phyloP scores from a whole-genome alignment of 2,888 invertebrate genomes.

The Clostera curtula region DNA sequence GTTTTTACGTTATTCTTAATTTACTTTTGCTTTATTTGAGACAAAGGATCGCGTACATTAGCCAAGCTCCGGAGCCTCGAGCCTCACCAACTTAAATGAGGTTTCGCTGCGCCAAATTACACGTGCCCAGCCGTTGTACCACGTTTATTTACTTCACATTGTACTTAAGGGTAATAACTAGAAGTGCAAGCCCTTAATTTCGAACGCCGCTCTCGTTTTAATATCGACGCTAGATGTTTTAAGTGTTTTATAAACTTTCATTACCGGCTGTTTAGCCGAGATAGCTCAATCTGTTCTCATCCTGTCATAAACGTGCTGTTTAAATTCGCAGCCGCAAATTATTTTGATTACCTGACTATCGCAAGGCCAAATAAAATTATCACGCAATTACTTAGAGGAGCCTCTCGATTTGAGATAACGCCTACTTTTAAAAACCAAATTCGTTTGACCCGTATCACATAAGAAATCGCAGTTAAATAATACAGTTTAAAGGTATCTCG shows the following conservation, averaged over 20 bases:
- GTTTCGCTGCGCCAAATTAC: constrained; percentile 68
- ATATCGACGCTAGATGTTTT: constrained; percentile 46
- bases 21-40: constrained; percentile 63
- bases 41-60: constrained; percentile 59
- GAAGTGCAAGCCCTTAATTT: constrained; percentile 58
- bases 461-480: no score
- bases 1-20: constrained; percentile 65
- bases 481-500: constrained; percentile 34
- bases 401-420: constrained; percentile 25
- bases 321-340: no score
- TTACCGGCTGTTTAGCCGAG: constrained; percentile 28
- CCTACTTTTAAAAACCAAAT: constrained; percentile 32
- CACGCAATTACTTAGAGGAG: constrained; percentile 22
- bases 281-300: constrained; percentile 23
- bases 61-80: constrained; percentile 48
- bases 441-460: constrained; percentile 30
- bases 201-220: constrained; percentile 44
- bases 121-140: constrained; percentile 54
- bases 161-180: constrained; percentile 72
- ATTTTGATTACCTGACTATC: no score
- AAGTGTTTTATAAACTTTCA: constrained; percentile 42
- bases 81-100: constrained; percentile 62
- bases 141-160: constrained; percentile 70
- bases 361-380: constrained; percentile 21
- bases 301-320: no score